Base-by-base conservation (phyloP, 2,888 invertebrate species). In the Pristionchus exspectatus region DNA sequence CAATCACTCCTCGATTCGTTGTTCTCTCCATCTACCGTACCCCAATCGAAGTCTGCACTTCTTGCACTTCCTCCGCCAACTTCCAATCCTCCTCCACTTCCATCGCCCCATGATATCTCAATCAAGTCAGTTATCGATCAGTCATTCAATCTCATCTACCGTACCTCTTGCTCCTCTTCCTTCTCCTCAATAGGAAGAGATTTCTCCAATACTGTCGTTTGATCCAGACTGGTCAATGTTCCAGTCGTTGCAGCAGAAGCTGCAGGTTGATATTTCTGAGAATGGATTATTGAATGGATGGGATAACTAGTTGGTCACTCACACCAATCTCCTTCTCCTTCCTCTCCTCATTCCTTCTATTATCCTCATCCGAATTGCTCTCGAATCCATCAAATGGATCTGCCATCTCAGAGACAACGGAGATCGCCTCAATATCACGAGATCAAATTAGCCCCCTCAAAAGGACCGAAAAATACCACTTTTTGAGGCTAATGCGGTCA, bases 311-410 rank as follows among this genome's bases (percentile, higher is more conserved):
- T 30, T 16, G 14, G 10, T 66, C 14, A 12, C 18, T 33, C 1
- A 74, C 24, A 66, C 66, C 66, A 66, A 7, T 59, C 38, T 30
- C 87, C 69, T 38, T 44, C 63, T 9, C 66, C n/a, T 56, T 50
- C 69, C 63, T 66, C 38, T 66, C 27, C 86, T 66, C 66, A 24
- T 30, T 33, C 69, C 33, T 27, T 59, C 63, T 85, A 10, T 27
- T 63, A 16, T 56, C 63, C 2, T n/a, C 27, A 24, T 56, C 85
- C 7, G 85, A 85, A 59, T 33, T 63, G 14, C 59, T 59, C 85
- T 85, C 85, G 38, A 85, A 85, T 59, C 85, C 85, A 85, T 63
- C 85, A 33, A 85, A 85, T 24, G 85, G 85, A 85, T 85, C 59
- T 0, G 85, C 63, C 85, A 85, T 85, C 33, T 85, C 85, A 10